Evolutionary conservation across 2,888 invertebrate genomes (phyloP).

Genomic region (Ptychoptera contaminata): DNA sequence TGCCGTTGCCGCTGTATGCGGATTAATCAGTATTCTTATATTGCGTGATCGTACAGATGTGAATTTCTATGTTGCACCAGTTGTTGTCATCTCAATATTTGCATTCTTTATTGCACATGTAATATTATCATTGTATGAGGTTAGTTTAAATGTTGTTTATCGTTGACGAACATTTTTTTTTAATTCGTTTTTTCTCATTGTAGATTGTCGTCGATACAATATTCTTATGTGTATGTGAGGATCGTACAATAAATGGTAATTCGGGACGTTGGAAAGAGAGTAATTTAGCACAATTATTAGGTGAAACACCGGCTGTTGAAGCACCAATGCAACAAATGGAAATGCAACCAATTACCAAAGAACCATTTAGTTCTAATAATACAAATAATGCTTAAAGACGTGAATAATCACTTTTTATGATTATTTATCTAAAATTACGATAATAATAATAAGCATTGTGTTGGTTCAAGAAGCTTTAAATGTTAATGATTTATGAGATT

Average conservation of each 20-base stretch:
- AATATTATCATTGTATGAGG: constrained; percentile 86
- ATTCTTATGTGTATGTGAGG: constrained; percentile 87
- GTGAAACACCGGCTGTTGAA: constrained; percentile 23
- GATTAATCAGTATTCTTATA: constrained; percentile 58
- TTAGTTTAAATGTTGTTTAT: too few species aligned
- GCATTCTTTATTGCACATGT: constrained; percentile 88
- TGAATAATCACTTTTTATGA: too few species aligned
- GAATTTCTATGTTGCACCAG: constrained; percentile 74
- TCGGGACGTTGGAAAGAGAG: constrained; percentile 48
- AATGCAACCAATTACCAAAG: constrained; percentile 30
- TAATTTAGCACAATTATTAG: constrained; percentile 40
- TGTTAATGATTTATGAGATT: too few species aligned
- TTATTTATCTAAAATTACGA: background rate
- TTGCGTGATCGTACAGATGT: constrained; percentile 56
- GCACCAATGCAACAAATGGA: constrained; percentile 29
- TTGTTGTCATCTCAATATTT: constrained; percentile 67
- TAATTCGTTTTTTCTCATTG: constrained; percentile 15
- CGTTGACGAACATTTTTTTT: background rate
- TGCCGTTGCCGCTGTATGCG: constrained; percentile 66
- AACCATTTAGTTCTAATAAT: constrained; percentile 23
- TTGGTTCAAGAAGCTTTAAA: too few species aligned
- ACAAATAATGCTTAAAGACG: background rate
- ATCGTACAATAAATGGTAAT: constrained; percentile 65
- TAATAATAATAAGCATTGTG: background rate
- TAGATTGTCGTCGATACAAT: constrained; percentile 91